Conservation (phyloP, 2,888 invertebrate species). For the Eulithis prunata region DNA sequence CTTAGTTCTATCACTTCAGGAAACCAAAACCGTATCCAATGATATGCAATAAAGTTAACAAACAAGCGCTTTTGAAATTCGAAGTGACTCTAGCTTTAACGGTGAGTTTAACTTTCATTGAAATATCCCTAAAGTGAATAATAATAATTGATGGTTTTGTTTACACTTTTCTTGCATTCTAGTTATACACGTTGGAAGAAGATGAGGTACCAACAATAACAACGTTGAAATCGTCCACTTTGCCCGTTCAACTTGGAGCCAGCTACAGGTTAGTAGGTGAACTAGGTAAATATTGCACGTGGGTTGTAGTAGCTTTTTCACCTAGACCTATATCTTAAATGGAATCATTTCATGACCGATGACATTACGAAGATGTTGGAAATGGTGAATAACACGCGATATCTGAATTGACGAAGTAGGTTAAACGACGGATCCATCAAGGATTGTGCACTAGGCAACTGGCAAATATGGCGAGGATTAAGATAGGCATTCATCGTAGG, state of each 20-base stretch:
- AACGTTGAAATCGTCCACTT: slow-evolving; percentile 85
- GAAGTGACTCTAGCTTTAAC: slow-evolving; percentile 73
- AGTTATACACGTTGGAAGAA: slow-evolving; percentile 86
- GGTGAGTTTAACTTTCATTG: slow-evolving; percentile 63
- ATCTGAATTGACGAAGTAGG: slow-evolving; percentile 39
- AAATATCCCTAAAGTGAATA: not conserved
- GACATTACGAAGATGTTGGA: slow-evolving; percentile 34
- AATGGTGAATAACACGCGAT: slow-evolving; percentile 33
- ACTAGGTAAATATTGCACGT: slow-evolving; percentile 1
- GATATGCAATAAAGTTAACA: slow-evolving; percentile 79
- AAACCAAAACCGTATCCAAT: slow-evolving; percentile 71
- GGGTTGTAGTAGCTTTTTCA: slow-evolving; percentile 17
- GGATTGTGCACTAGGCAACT: slow-evolving; percentile 27
- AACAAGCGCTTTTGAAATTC: slow-evolving; percentile 77
- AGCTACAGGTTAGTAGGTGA: slow-evolving; percentile 55
- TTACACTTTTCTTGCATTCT: slow-evolving; percentile 19
- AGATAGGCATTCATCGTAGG: slow-evolving; percentile 9
- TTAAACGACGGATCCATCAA: slow-evolving; percentile 37
- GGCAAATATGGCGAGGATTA: not conserved
- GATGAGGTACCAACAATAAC: slow-evolving; percentile 89
- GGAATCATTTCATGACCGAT: slow-evolving; percentile 33
- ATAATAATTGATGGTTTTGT: not conserved
- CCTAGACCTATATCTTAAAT: slow-evolving; percentile 41
- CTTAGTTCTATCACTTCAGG: slow-evolving; percentile 45
- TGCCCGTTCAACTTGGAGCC: slow-evolving; percentile 73